Evolutionary conservation across 1,140 invertebrate genomes (phyloP).

Genomic region (Caligus rogercresseyi): DNA sequence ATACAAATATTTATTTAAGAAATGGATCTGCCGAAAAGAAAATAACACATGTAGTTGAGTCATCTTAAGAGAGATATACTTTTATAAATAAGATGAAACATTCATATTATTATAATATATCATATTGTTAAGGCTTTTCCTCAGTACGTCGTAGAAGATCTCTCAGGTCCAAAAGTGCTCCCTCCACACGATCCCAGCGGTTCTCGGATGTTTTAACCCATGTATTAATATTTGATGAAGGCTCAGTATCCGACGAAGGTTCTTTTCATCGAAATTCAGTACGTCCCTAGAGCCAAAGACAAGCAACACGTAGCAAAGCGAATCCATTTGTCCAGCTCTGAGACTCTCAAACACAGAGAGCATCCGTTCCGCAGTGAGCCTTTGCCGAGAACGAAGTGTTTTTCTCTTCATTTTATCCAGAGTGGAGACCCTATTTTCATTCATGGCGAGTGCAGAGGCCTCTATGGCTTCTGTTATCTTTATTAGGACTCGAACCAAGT

Average conservation of each 20-base stretch:
- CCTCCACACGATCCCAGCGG: background rate
- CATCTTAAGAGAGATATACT: too few species aligned
- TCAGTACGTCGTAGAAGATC: too few species aligned
- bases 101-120: too few species aligned
- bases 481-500: background rate
- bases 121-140: too few species aligned
- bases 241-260: background rate
- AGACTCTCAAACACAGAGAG: background rate
- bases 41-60: too few species aligned
- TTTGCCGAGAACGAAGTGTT: background rate
- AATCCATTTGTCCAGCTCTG: background rate
- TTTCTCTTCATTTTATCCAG: background rate
- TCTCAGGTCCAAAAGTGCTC: background rate
- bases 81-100: too few species aligned
- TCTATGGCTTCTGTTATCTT: background rate
- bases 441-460: background rate
- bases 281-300: too few species aligned
- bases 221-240: background rate
- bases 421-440: background rate
- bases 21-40: too few species aligned
- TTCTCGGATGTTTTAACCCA: background rate
- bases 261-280: too few species aligned
- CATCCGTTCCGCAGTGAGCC: background rate
- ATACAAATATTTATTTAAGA: too few species aligned
- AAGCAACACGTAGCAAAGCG: background rate